Evolutionary conservation across 2,797 vertebrate genomes (phyloP).

Genomic region (Dryobates pubescens): DNA sequence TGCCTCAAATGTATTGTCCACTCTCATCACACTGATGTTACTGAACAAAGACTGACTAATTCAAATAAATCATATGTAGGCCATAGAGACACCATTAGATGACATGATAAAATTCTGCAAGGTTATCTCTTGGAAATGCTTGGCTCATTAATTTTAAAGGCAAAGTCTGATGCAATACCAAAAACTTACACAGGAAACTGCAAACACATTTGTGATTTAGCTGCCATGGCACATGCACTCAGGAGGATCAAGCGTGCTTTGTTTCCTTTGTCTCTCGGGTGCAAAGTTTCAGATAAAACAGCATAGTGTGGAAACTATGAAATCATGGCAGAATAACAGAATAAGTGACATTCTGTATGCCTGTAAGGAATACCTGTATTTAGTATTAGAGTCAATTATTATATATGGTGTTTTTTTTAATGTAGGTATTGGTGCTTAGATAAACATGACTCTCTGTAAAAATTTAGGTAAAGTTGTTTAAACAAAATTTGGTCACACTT

Average conservation of each 20-base stretch:
- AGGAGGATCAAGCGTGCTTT: not conserved
- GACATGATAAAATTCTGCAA: not conserved
- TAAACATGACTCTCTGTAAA: not conserved
- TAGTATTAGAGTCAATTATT: not conserved
- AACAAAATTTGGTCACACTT: not conserved
- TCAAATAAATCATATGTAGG: not conserved
- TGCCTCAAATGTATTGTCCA: not conserved
- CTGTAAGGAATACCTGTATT: not conserved
- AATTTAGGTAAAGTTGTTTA: not conserved
- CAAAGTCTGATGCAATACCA: not conserved
- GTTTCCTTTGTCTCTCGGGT: not conserved
- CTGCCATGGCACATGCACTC: not conserved
- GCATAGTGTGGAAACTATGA: not conserved
- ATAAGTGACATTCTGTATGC: not conserved
- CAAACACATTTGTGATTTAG: conserved; percentile 22
- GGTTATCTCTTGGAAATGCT: conserved; percentile 32
- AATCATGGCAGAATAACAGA: not conserved
- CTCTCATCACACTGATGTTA: not conserved
- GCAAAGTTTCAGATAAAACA: not conserved
- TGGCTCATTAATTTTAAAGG: conserved; percentile 52
- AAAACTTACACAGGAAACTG: conserved; percentile 16
- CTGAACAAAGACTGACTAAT: not conserved
- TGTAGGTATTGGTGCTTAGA: not conserved
- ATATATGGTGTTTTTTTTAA: not conserved
- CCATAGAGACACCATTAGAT: conserved; percentile 6